Evolutionary conservation across 2,797 vertebrate species (phyloP), one percentile per base, ranked within the genome.

Genomic region (Lacerta bilineata): DNA sequence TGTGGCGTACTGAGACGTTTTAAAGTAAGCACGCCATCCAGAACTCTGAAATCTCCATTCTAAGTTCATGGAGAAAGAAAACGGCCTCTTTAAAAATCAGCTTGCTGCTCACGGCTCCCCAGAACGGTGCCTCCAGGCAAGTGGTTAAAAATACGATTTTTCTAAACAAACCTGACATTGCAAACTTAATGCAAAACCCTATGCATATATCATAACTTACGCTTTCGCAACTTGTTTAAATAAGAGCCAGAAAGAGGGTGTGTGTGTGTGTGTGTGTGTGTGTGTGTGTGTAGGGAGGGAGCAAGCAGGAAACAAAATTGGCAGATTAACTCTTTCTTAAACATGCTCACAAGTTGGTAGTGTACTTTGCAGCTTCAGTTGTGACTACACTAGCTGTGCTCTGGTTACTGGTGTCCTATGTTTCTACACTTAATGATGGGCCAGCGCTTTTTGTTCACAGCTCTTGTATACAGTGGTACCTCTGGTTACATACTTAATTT

Each of bases 101-200:
- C 87, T 91, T 90, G 69, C 90, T 94, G 90, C 88, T 87, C 91
- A 74, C 78, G 68, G 85, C 80, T 95, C 93, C 93, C 94, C 91
- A 93, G 93, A 96, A 94, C 1, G 1, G 93, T 96, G 94, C 95
- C 95, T 88, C 92, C 88, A 87, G 95, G 95, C 94, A 96, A 95
- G 89, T 33, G 43, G 93, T 95, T 96, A 94, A 97, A 97, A 96
- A 96, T 95, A 96, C 69, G 95, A 94, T 95, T 96, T 97, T 96
- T 95, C 94, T 96, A 97, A 97, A 96, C 96, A 97, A 97, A 95
- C 87, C 87, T 95, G 95, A 95, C 95, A 95, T 90, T 94, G 95
- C 92, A 96, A 97, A 96, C 95, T 94, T 94, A 95, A 95, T 94
- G 94, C 92, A 96, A 96, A 96, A 89, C 87, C 89, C 91, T 95